Base-by-base conservation (phyloP, 1,140 invertebrate genomes). In the Drosophila dunni region DNA sequence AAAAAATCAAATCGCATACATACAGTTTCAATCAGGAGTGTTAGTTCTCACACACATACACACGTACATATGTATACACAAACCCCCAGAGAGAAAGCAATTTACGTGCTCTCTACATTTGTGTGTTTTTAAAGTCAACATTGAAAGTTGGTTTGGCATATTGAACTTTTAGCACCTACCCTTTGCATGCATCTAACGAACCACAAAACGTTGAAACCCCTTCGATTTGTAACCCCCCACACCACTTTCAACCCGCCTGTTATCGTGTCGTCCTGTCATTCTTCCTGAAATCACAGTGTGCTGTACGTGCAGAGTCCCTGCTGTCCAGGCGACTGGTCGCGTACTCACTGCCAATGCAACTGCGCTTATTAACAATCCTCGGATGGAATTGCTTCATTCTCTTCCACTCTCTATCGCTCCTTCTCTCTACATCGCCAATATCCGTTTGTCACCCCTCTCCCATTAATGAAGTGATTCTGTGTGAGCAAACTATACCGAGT, bases 381-480 rank as follows among this genome's bases (percentile, higher is more conserved):
- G 29, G 71, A 82, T 83, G 78, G 68, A 69, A 67, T 74, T 61
- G 62, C 56, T 57, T 69, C 62, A 53, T 9, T 13, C 15, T 54
- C 34, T 10, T 8, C 20, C 15, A 1, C n/a, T 54, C 51, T 61
- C 44, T 67, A 69, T 78, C 24, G 66, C 83, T 64, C 83, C 1
- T 9, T 38, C 9, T 5, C n/a, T 38, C 51, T 61, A 38, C 63
- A 66, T 75, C 24, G 69, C 83, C 83, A 5, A 29, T 29, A 29
- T 75, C 69, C 76, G 75, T 62, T 56, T 65, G 40, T 54, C 67
- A 50, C 73, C 76, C 76, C 73, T 77, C 76, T 36, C 77, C 71
- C 79, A 88, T 83, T 86, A 86, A 86, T 86, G 83, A 89, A 86
- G 84, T 86, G 84, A 77, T 88, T 65, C 65, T 66, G 79, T 76